phyloP scores from a whole-genome alignment of 2,113 vertebrate species.

The Dipodomys spectabilis region DNA sequence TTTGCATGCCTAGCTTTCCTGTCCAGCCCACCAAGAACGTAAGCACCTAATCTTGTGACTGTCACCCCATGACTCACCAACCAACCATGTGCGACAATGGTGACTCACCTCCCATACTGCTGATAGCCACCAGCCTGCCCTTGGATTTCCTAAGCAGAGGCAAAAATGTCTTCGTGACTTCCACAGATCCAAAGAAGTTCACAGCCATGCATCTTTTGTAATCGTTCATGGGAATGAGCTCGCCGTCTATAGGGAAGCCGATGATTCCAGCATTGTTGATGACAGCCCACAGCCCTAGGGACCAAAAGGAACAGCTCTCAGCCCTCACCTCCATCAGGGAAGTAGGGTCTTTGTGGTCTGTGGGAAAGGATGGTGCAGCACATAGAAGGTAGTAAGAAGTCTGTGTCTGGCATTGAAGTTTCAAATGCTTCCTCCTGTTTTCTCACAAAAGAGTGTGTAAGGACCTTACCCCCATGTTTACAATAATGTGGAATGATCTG shows the following conservation, averaged over 20 bases:
- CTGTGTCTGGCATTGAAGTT: not conserved
- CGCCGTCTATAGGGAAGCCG: conserved; percentile 82
- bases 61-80: too few species aligned
- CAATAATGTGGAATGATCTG: not conserved
- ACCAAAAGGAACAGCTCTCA: conserved; percentile 46
- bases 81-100: not conserved
- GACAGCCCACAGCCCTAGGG: conserved; percentile 92
- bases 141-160: conserved; percentile 89
- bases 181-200: conserved; percentile 91
- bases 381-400: not conserved
- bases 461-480: not conserved
- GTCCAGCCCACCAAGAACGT: not conserved
- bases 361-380: not conserved
- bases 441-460: not conserved
- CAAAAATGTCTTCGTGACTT: conserved; percentile 90
- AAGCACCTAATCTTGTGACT: rapidly evolving
- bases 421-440: not conserved
- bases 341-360: not conserved
- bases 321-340: not conserved
- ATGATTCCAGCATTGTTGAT: conserved; percentile 93
- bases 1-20: not conserved
- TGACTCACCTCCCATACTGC: conserved; percentile 91
- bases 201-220: conserved; percentile 90
- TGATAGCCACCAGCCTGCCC: conserved; percentile 91
- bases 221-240: conserved; percentile 87